These are phyloP conservation scores for Trachemys scripta DNA, from an alignment of 2,113 vertebrate genomes.

Conservation along the genomic window DNA sequence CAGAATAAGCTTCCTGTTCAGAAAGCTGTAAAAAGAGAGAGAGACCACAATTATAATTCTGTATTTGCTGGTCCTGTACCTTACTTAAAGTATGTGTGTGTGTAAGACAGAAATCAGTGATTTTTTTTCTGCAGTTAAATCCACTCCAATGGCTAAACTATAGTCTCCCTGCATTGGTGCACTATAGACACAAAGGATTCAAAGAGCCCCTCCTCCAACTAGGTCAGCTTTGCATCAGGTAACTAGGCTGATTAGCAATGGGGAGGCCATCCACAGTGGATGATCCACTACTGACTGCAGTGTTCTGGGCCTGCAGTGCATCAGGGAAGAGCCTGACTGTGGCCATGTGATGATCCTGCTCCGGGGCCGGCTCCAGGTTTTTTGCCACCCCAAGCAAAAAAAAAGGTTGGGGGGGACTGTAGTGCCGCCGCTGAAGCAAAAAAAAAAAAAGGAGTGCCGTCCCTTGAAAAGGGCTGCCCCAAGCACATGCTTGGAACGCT, in stretches of 20 bases:
- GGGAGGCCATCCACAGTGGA: neutral
- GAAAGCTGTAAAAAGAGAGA: neutral
- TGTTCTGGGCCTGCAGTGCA: neutral
- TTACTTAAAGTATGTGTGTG: neutral
- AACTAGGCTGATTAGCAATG: fast-evolving
- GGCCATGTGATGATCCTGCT: neutral
- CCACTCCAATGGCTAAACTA: neutral
- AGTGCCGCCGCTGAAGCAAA: too few species aligned
- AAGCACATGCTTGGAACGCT: too few species aligned
- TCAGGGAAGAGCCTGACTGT: neutral
- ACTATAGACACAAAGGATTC: neutral
- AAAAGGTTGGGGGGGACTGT: too few species aligned
- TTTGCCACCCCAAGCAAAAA: too few species aligned
- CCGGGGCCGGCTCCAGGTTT: too few species aligned
- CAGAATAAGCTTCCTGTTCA: neutral
- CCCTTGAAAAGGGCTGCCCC: too few species aligned
- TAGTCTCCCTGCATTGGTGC: neutral
- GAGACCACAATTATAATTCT: neutral
- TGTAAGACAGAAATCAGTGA: neutral
- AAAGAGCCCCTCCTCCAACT: neutral
- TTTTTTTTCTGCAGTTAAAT: neutral
- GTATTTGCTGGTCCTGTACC: neutral
- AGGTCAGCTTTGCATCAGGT: neutral
- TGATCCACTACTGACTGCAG: neutral
- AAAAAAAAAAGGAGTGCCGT: too few species aligned